Base-by-base conservation (phyloP, 1,140 invertebrate genomes). In the Drosophila neocordata region DNA sequence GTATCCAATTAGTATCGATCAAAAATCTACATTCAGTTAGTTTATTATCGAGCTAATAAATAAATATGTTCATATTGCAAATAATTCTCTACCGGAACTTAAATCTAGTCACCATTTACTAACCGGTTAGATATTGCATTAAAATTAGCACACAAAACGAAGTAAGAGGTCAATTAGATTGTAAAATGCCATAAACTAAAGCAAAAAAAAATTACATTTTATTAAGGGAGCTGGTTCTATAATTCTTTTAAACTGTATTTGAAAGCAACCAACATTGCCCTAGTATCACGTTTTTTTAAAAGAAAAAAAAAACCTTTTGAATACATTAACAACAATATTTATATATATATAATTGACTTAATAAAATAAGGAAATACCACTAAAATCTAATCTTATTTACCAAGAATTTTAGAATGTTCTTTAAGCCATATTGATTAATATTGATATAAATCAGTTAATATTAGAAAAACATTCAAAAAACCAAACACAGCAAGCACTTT, bases 1-100 rank as follows among this genome's bases (percentile, higher is more conserved):
- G 60, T 35, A 24, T 7, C 22, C 65, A 69, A 64, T 35, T 63
- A 59, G 55, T 57, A 63, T 53, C 35, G 37, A 59, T 59, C 18
- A 9, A 59, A 38, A 15, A 11, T 59, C 8, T 35, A 37, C 34
- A 11, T 44, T 15, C 2, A 48, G 15, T 18, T 48, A 48, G 41
- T 48, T 2, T 9, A 48, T 20, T 20, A 48, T 48, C 8, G 41
- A 48, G 9, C 41, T 2, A 48, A 18, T 48, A 48, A 48, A 48
- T 20, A 8, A 48, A 48, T 48, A 48, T 48, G 18, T 48, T 48
- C 15, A 48, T 11, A 48, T 48, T 11, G 6, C 9, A 48, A 48
- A 20, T 20, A 48, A 48, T 20, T 48, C 41, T 3, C 18, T 48
- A 48, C 41, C 41, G 41, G 41, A 48, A 48, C 41, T 48, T 48